A percentile compares a stretch with the other conserved stretches of the same genome.
These are phyloP conservation scores for Tetragonisca angustula DNA, from an alignment of 2,888 invertebrate genomes.

Conservation along the genomic window DNA sequence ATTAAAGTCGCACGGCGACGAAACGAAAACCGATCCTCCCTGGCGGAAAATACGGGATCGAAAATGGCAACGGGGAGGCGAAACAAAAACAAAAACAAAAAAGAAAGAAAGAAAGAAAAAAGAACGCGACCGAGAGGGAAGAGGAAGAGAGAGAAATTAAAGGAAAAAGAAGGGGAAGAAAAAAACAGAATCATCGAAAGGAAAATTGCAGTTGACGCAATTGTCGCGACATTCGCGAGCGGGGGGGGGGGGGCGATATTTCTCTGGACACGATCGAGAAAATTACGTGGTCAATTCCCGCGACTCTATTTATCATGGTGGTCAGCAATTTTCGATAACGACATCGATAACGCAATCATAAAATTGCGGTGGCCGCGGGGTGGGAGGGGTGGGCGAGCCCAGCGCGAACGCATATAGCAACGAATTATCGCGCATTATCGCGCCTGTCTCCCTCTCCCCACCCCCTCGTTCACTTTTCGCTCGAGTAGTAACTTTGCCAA, in stretches of 20 bases:
- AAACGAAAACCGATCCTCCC: slow-evolving; percentile 30
- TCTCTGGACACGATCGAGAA: slow-evolving; percentile 19
- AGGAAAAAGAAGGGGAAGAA: background rate
- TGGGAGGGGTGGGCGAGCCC: no score
- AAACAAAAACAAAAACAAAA: background rate
- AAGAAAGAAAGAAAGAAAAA: no score
- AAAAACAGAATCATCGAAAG: background rate
- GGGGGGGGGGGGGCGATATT: slow-evolving; percentile 8
- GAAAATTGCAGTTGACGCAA: slow-evolving; percentile 22
- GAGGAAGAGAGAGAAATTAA: background rate
- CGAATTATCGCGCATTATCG: slow-evolving; percentile 52
- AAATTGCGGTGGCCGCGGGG: slow-evolving; percentile 34
- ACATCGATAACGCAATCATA: slow-evolving; percentile 51
- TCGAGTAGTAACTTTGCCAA: slow-evolving; percentile 44
- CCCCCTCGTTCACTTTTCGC: background rate
- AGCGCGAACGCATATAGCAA: slow-evolving; percentile 29
- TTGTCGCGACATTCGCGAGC: background rate
- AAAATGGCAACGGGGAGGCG: slow-evolving; percentile 4
- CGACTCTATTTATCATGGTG: slow-evolving; percentile 46
- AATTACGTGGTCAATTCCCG: slow-evolving; percentile 37
- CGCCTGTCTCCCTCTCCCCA: background rate
- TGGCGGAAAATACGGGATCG: slow-evolving; percentile 26
- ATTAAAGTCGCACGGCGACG: slow-evolving; percentile 24
- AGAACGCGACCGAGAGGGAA: background rate
- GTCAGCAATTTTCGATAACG: slow-evolving; percentile 49